These are phyloP conservation scores for Hypsopygia costalis DNA, from an alignment of 2,888 invertebrate genomes.

Conservation along the genomic window DNA sequence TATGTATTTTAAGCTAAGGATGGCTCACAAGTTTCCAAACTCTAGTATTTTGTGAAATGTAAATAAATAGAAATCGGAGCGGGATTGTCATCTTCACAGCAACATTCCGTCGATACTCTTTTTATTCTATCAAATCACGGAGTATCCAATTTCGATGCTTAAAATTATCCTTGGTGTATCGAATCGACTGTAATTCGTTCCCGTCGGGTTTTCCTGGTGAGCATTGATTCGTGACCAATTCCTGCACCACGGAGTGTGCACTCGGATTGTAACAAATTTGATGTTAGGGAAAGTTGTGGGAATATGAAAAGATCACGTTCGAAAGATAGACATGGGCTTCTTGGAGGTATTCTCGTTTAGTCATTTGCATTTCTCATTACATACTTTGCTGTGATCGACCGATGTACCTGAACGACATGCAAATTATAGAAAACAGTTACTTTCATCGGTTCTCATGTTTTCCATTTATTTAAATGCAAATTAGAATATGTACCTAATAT, in stretches of 20 bases:
- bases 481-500: too few species aligned
- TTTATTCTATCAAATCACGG: slow-evolving; percentile 14
- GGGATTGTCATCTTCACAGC: too few species aligned
- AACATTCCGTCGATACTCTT: slow-evolving; percentile 3
- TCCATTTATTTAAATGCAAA: too few species aligned
- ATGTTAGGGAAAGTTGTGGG: slow-evolving; percentile 44
- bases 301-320: slow-evolving; percentile 34
- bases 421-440: too few species aligned
- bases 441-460: too few species aligned
- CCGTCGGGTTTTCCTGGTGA: slow-evolving; percentile 36
- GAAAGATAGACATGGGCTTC: slow-evolving; percentile 21
- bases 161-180: slow-evolving; percentile 40
- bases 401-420: too few species aligned
- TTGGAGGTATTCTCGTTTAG: slow-evolving; percentile 16
- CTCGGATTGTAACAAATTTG: slow-evolving; percentile 25
- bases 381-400: slow-evolving; percentile 4
- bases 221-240: slow-evolving; percentile 41
- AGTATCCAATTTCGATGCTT: slow-evolving; percentile 10
- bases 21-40: too few species aligned
- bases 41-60: too few species aligned
- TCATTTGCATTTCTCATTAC: slow-evolving; percentile 6
- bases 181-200: slow-evolving; percentile 50
- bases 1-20: too few species aligned
- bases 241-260: slow-evolving; percentile 21
- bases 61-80: too few species aligned